These are phyloP conservation scores for Melanargia galathea DNA, from an alignment of 2,888 invertebrate genomes.

Conservation along the genomic window DNA sequence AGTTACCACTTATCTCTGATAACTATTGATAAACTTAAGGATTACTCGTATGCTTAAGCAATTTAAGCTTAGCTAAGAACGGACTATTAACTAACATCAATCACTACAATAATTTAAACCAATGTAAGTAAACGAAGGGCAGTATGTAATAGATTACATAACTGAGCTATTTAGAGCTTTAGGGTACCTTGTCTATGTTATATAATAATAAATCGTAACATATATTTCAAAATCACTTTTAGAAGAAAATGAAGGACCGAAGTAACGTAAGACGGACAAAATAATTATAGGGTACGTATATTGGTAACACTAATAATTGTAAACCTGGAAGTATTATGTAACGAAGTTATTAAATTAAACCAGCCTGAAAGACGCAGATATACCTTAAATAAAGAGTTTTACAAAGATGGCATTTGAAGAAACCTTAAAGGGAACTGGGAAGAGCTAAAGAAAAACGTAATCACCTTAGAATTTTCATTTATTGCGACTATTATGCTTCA, in stretches of 20 bases:
- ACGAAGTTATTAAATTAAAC: neutral
- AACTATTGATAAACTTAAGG: neutral
- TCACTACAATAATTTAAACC: neutral
- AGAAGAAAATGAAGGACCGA: neutral
- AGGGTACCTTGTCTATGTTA: constrained; percentile 8
- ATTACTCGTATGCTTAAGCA: neutral
- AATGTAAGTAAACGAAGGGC: neutral
- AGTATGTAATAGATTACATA: neutral
- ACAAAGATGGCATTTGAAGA: neutral
- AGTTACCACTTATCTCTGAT: no score
- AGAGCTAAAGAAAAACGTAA: no score
- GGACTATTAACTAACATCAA: neutral
- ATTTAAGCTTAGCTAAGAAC: neutral
- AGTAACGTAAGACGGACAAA: neutral
- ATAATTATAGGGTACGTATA: neutral
- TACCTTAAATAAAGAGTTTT: neutral
- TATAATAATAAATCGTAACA: constrained; percentile 19
- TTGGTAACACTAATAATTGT: neutral
- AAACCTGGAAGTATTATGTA: neutral
- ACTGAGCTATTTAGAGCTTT: neutral
- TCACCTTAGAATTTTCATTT: no score
- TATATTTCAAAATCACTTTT: constrained; percentile 15
- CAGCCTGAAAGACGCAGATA: neutral
- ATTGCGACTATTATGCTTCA: no score
- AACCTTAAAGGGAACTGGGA: no score